These are phyloP conservation scores for Paedocypris micromegethes DNA, from an alignment of 2,797 vertebrate genomes.

Conservation along the genomic window DNA sequence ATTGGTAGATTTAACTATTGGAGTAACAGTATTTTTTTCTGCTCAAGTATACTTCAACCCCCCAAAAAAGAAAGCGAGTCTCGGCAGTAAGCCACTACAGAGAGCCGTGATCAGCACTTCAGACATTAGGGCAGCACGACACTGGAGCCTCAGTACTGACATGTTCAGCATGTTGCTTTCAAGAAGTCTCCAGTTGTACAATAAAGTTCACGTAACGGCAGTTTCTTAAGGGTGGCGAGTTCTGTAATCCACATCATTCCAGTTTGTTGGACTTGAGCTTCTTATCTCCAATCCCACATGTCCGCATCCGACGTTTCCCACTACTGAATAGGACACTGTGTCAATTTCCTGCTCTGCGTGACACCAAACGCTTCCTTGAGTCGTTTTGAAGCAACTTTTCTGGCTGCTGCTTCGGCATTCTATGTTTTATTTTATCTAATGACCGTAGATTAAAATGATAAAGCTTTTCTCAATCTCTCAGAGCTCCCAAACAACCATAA, in stretches of 20 bases:
- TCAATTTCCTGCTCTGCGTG: constrained; percentile 50
- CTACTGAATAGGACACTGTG: constrained; percentile 48
- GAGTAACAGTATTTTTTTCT: too few relatives aligned
- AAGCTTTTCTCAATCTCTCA: too few relatives aligned
- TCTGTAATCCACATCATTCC: constrained; percentile 45
- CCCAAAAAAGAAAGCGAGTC: constrained; percentile 5
- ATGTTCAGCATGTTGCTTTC: constrained; percentile 44
- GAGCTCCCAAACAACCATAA: too few relatives aligned
- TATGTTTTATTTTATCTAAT: not conserved
- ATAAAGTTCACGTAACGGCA: constrained; percentile 36
- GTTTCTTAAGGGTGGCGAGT: constrained; percentile 50
- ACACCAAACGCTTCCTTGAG: constrained; percentile 26
- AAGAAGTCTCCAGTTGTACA: constrained; percentile 32
- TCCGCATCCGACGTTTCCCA: constrained; percentile 45
- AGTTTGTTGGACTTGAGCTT: constrained; percentile 43
- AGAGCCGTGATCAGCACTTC: constrained; percentile 22
- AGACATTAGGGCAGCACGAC: constrained; percentile 26
- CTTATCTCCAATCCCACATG: constrained; percentile 66
- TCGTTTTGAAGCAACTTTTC: constrained; percentile 4
- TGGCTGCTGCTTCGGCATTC: not conserved
- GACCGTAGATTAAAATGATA: constrained; percentile 3
- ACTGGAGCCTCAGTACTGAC: constrained; percentile 23
- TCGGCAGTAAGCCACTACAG: constrained; percentile 17
- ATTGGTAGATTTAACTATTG: too few relatives aligned
- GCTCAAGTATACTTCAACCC: too few relatives aligned